Conservation (phyloP, 2,797 vertebrate species). For the Myoxocephalus aenaeus region DNA sequence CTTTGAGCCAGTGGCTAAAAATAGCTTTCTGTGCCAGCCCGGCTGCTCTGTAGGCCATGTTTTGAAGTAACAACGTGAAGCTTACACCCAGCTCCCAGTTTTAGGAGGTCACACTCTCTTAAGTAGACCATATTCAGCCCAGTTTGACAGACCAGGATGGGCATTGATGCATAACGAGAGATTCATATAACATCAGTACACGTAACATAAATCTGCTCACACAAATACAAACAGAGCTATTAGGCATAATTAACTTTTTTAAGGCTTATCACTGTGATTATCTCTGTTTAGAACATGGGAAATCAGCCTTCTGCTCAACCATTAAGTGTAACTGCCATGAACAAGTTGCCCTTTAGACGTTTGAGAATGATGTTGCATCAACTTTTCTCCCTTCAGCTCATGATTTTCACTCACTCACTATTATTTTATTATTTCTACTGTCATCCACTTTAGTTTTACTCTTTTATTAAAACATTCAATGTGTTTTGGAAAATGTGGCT, state of each 20-base stretch:
- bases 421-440: not conserved
- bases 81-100: slow-evolving; percentile 62
- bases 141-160: slow-evolving; percentile 26
- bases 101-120: slow-evolving; percentile 72
- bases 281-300: not conserved
- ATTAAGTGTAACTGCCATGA: slow-evolving; percentile 2
- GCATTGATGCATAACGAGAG: not conserved
- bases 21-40: slow-evolving; percentile 81
- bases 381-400: not conserved
- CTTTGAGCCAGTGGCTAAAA: slow-evolving; percentile 78
- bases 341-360: not conserved
- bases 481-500: not conserved
- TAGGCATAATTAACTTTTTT: slow-evolving; percentile 8
- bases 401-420: not conserved
- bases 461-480: not conserved
- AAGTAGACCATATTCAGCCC: slow-evolving; percentile 63
- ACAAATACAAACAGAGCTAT: not conserved
- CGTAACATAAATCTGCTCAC: not conserved
- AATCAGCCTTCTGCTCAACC: slow-evolving; percentile 1
- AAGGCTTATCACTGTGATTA: not conserved
- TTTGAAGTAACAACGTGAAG: slow-evolving; percentile 69
- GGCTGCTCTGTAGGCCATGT: slow-evolving; percentile 79
- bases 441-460: not conserved
- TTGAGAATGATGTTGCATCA: not conserved
- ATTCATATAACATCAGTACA: not conserved